phyloP scores from a whole-genome alignment of 2,797 vertebrate species.

The Zenarchopterus dispar region DNA sequence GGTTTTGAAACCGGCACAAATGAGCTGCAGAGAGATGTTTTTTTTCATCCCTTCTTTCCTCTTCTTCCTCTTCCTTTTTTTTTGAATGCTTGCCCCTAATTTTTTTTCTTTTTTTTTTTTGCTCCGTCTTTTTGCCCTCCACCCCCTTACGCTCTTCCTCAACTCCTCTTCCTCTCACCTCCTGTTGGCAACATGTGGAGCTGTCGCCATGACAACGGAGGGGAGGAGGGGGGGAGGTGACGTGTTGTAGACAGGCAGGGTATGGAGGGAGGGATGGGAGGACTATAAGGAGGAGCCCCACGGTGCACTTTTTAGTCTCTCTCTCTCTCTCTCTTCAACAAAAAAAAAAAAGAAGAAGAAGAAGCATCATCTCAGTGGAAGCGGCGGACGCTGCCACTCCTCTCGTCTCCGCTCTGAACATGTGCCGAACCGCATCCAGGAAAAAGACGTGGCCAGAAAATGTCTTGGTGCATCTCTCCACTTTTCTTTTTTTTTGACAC shows the following conservation, averaged over 20 bases:
- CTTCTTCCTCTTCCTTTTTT: background rate
- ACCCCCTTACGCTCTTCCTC: constrained; percentile 69
- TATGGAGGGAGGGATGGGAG: constrained; percentile 80
- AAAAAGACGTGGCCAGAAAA: constrained; percentile 16
- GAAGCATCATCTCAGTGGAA: constrained; percentile 66
- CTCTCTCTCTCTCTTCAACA: constrained; percentile 26
- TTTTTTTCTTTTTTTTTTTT: background rate
- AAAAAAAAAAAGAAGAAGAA: constrained; percentile 48
- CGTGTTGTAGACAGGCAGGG: constrained; percentile 90
- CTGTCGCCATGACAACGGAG: constrained; percentile 93
- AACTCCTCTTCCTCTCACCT: constrained; percentile 65
- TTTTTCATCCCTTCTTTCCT: background rate
- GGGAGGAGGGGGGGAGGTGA: constrained; percentile 86
- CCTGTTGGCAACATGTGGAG: constrained; percentile 97
- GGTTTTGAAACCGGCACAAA: constrained; percentile 7
- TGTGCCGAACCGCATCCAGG: constrained; percentile 14
- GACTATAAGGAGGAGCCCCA: constrained; percentile 91
- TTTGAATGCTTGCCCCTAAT: background rate
- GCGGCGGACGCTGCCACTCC: constrained; percentile 41
- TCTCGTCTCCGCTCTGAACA: constrained; percentile 14
- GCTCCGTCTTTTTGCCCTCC: constrained; percentile 37
- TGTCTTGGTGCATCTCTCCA: background rate
- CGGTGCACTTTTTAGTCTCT: constrained; percentile 70
- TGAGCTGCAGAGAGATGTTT: constrained; percentile 4
- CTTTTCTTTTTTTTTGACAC: constrained; percentile 16